These are phyloP conservation scores for Matsumyia berberina DNA, from an alignment of 2,888 invertebrate species.

Conservation along the genomic window DNA sequence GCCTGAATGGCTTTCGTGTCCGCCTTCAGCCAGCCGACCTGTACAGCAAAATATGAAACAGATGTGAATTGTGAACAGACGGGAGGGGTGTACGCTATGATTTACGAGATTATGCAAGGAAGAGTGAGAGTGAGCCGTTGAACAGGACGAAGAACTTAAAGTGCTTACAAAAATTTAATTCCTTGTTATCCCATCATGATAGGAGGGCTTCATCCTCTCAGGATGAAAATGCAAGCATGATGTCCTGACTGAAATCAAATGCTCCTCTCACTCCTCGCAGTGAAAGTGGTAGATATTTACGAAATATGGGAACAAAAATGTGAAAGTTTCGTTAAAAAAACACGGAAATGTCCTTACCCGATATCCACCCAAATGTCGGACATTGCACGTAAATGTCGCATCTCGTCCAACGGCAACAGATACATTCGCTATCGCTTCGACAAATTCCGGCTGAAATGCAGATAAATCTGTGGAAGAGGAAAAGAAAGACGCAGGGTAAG, in stretches of 20 bases:
- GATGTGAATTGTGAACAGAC: conserved; percentile 56
- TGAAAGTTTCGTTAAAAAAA: conserved; percentile 57
- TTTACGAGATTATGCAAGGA: conserved; percentile 50
- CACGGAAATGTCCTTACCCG: conserved; percentile 87
- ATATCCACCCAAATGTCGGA: conserved; percentile 94
- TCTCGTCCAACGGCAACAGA: conserved; percentile 94
- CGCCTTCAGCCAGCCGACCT: conserved; percentile 97
- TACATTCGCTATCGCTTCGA: conserved; percentile 92
- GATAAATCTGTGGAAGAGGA: conserved; percentile 87
- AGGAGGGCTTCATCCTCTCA: neutral
- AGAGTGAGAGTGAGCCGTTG: conserved; percentile 17
- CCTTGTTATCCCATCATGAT: conserved; percentile 33
- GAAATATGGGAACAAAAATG: conserved; percentile 36
- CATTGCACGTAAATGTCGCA: conserved; percentile 94
- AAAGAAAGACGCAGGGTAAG: conserved; percentile 15
- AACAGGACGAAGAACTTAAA: conserved; percentile 40
- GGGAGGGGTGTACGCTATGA: conserved; percentile 28
- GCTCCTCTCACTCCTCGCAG: conserved; percentile 5
- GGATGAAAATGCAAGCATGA: neutral
- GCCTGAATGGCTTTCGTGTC: conserved; percentile 97
- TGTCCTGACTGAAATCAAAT: conserved; percentile 3
- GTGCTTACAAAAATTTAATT: conserved; percentile 51
- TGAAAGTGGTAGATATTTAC: conserved; percentile 31
- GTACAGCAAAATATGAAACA: conserved; percentile 78
- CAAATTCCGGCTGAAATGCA: conserved; percentile 92